phyloP scores from a whole-genome alignment of 2,888 invertebrate species.

The Platycnemis pennipes region DNA sequence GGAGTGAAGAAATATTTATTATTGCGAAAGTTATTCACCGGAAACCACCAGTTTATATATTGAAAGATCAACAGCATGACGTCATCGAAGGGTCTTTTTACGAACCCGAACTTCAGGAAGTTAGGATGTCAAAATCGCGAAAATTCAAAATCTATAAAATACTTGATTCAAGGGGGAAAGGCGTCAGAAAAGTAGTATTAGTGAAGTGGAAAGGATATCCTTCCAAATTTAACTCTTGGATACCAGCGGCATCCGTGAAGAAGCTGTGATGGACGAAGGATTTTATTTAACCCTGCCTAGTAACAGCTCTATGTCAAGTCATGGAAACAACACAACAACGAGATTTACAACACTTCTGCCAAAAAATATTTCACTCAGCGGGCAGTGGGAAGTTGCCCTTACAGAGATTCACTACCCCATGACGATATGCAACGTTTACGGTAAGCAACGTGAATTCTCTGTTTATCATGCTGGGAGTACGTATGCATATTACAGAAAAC shows the following conservation, averaged over 20 bases:
- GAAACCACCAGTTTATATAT: slow-evolving; percentile 73
- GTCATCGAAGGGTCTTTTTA: slow-evolving; percentile 74
- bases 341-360: slow-evolving; percentile 74
- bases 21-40: slow-evolving; percentile 74
- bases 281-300: slow-evolving; percentile 74
- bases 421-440: slow-evolving; percentile 32
- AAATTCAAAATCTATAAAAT: slow-evolving; percentile 73
- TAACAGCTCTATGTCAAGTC: slow-evolving; percentile 74
- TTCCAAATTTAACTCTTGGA: slow-evolving; percentile 73
- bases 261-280: slow-evolving; percentile 71
- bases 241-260: slow-evolving; percentile 55
- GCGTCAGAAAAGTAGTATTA: slow-evolving; percentile 73
- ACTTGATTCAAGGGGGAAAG: slow-evolving; percentile 73
- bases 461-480: background rate
- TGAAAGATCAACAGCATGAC: slow-evolving; percentile 73
- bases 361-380: slow-evolving; percentile 71
- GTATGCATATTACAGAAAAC: background rate
- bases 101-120: slow-evolving; percentile 72
- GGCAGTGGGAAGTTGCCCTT: slow-evolving; percentile 73
- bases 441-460: background rate
- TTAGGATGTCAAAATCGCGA: slow-evolving; percentile 63
- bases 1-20: slow-evolving; percentile 74
- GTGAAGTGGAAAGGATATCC: slow-evolving; percentile 73
- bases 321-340: slow-evolving; percentile 74
- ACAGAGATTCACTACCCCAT: too few relatives aligned